Conservation (phyloP, 2,888 invertebrate species). For the Temnothorax rugatulus region DNA sequence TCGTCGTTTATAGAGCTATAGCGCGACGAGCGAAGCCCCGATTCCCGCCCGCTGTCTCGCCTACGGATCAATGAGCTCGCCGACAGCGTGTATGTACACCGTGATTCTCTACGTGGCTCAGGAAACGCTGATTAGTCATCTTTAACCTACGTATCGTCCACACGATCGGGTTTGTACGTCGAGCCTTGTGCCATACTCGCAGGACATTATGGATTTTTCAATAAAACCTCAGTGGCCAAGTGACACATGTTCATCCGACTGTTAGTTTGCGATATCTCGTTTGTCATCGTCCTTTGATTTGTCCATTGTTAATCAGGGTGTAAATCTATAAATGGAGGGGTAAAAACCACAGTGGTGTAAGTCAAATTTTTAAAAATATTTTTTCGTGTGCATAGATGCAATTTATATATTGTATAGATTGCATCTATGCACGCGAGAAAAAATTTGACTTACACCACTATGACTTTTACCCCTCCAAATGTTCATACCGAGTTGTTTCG, state of each 20-base stretch:
- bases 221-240: neutral
- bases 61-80: slow-evolving; percentile 35
- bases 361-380: no score
- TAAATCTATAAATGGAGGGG: neutral
- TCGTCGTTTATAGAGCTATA: slow-evolving; percentile 18
- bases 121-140: slow-evolving; percentile 48
- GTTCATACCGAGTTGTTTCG: neutral
- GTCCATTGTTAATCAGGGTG: neutral
- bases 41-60: slow-evolving; percentile 9
- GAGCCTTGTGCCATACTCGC: neutral
- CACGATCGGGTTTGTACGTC: neutral
- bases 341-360: no score
- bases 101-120: slow-evolving; percentile 19
- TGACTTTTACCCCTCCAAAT: no score
- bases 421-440: no score
- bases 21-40: slow-evolving; percentile 9
- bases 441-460: no score
- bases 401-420: no score
- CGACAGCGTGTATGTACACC: slow-evolving; percentile 16
- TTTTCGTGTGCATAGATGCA: no score
- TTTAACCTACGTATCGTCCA: neutral
- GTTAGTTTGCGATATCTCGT: slow-evolving; percentile 3
- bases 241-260: neutral
- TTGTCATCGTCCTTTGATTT: slow-evolving; percentile 11
- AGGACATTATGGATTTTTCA: slow-evolving; percentile 6